These are phyloP conservation scores for Leistus spinibarbis DNA, from an alignment of 2,888 invertebrate species.

Conservation along the genomic window DNA sequence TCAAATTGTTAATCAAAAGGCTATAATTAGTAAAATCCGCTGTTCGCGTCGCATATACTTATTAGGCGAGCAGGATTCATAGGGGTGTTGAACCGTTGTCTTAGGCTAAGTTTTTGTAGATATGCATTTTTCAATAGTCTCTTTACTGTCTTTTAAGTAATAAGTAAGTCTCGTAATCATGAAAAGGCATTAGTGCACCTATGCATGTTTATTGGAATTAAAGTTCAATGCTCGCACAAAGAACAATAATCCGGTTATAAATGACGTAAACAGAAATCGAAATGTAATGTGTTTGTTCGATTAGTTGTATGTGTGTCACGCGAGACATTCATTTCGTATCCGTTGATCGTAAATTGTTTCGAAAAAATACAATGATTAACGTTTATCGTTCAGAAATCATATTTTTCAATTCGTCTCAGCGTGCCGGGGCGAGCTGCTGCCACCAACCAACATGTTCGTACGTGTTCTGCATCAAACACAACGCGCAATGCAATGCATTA, in stretches of 20 bases:
- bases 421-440: not conserved
- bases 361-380: conserved; percentile 12
- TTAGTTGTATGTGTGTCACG: not conserved
- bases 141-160: too few relatives aligned
- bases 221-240: not conserved
- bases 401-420: conserved; percentile 14
- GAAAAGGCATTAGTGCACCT: too few relatives aligned
- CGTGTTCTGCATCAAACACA: not conserved
- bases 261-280: too few relatives aligned
- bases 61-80: too few relatives aligned
- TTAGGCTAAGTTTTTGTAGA: too few relatives aligned
- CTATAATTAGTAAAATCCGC: too few relatives aligned
- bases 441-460: not conserved
- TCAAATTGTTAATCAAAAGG: too few relatives aligned
- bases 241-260: not conserved
- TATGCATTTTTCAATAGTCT: too few relatives aligned
- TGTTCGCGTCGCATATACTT: too few relatives aligned
- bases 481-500: conserved; percentile 1
- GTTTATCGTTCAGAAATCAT: conserved; percentile 10
- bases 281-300: not conserved
- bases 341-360: conserved; percentile 11
- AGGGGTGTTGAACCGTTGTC: too few relatives aligned
- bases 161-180: too few relatives aligned
- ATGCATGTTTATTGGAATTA: too few relatives aligned
- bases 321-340: conserved; percentile 5